Percentiles rank a stretch among this genome's conserved stretches.
Evolutionary conservation across 2,113 vertebrate species (phyloP).

Genomic region (Tyrannus savana): DNA sequence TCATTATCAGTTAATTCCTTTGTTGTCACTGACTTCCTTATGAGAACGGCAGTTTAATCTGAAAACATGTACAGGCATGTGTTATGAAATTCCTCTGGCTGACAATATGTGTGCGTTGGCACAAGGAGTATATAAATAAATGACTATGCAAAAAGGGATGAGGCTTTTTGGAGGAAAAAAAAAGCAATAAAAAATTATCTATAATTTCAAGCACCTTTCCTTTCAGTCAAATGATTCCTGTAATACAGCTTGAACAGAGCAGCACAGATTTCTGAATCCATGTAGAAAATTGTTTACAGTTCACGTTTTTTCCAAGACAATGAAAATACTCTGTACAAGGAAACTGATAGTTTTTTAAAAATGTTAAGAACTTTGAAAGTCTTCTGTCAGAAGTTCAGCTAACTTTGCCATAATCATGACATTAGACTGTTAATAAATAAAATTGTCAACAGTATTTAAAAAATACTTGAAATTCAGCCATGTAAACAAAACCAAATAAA

Average conservation of each 20-base stretch:
- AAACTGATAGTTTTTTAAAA: background rate
- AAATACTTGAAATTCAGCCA: background rate
- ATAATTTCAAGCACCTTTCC: background rate
- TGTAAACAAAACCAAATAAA: background rate
- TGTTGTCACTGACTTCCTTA: background rate
- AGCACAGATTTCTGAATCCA: background rate
- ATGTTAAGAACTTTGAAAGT: background rate
- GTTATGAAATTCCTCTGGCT: background rate
- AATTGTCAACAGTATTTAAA: rapidly evolving
- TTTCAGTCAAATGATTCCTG: background rate
- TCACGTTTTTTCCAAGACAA: background rate
- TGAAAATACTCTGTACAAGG: background rate
- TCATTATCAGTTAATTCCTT: background rate
- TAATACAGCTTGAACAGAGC: background rate
- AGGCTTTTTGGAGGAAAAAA: background rate
- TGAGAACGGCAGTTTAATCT: background rate
- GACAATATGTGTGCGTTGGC: rapidly evolving
- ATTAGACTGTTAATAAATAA: background rate
- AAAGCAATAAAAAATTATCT: background rate
- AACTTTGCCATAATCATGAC: background rate
- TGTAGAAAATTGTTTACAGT: background rate
- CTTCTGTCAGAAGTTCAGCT: background rate
- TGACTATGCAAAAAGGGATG: background rate
- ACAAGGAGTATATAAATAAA: background rate
- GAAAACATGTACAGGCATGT: background rate